These are phyloP conservation scores for Echeneis naucrates DNA, from an alignment of 2,797 vertebrate species.

Conservation along the genomic window DNA sequence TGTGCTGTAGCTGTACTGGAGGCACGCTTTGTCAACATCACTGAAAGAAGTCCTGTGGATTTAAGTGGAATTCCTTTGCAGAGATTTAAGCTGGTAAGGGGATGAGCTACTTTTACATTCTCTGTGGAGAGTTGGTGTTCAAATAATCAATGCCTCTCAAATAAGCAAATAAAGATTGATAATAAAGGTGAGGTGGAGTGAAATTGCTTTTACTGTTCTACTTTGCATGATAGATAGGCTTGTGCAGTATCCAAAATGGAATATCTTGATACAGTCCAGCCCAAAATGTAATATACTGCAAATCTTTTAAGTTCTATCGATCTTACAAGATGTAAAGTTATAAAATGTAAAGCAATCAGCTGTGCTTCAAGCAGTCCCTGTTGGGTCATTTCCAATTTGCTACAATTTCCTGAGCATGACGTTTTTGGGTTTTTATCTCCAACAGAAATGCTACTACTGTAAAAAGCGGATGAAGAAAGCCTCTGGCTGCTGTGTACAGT, in stretches of 20 bases:
- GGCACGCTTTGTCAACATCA: constrained; percentile 95
- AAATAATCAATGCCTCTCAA: not conserved
- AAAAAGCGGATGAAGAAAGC: constrained; percentile 92
- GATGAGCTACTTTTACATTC: not conserved
- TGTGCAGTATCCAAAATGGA: no score
- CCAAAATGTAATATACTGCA: no score
- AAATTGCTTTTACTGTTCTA: not conserved
- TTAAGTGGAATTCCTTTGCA: constrained; percentile 96
- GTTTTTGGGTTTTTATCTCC: constrained; percentile 7
- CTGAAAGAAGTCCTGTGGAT: constrained; percentile 94
- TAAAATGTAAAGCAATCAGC: not conserved
- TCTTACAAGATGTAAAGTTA: not conserved
- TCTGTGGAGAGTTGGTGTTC: not conserved
- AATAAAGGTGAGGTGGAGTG: not conserved
- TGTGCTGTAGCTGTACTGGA: constrained; percentile 97
- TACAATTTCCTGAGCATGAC: not conserved
- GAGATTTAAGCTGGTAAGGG: constrained; percentile 94
- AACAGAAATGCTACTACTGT: constrained; percentile 96
- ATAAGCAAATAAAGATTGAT: not conserved
- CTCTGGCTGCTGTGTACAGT: constrained; percentile 94
- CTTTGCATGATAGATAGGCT: not conserved
- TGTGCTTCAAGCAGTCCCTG: not conserved
- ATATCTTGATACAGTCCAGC: no score
- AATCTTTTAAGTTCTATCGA: not conserved
- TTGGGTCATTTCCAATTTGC: not conserved